These are phyloP conservation scores for Pterois miles DNA, from an alignment of 2,797 vertebrate genomes.

Conservation along the genomic window DNA sequence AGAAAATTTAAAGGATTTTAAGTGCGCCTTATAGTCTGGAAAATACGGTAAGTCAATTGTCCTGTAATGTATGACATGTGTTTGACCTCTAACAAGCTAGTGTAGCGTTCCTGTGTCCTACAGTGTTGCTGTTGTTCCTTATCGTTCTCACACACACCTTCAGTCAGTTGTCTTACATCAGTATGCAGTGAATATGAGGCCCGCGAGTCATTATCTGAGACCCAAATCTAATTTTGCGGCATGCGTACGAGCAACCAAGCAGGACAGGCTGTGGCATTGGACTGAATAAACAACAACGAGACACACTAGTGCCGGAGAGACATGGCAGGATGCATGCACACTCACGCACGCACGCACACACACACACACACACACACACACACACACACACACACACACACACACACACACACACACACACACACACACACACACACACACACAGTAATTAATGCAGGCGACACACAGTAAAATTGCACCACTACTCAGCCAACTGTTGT, in stretches of 20 bases:
- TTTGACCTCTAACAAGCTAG: constrained; percentile 38
- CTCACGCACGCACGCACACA: background rate
- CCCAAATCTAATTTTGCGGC: constrained; percentile 71
- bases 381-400: too few relatives aligned
- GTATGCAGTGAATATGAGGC: constrained; percentile 41
- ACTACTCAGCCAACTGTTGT: background rate
- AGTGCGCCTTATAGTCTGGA: too few relatives aligned
- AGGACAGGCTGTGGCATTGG: constrained; percentile 3
- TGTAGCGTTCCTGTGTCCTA: background rate
- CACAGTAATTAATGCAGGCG: background rate
- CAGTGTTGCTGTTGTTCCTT: background rate
- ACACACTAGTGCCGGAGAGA: constrained; percentile 16
- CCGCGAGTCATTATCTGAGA: constrained; percentile 53
- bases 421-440: too few relatives aligned
- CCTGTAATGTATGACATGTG: constrained; percentile 8
- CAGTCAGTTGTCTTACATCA: constrained; percentile 27
- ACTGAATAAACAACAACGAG: constrained; percentile 51
- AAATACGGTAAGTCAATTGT: constrained; percentile 46
- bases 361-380: background rate
- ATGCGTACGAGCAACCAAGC: background rate
- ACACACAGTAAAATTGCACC: background rate
- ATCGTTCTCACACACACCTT: constrained; percentile 1
- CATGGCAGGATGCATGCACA: background rate
- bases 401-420: too few relatives aligned
- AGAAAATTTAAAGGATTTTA: too few relatives aligned